These are phyloP conservation scores for Rhodophaea formosa DNA, from an alignment of 2,888 invertebrate species.

Conservation along the genomic window DNA sequence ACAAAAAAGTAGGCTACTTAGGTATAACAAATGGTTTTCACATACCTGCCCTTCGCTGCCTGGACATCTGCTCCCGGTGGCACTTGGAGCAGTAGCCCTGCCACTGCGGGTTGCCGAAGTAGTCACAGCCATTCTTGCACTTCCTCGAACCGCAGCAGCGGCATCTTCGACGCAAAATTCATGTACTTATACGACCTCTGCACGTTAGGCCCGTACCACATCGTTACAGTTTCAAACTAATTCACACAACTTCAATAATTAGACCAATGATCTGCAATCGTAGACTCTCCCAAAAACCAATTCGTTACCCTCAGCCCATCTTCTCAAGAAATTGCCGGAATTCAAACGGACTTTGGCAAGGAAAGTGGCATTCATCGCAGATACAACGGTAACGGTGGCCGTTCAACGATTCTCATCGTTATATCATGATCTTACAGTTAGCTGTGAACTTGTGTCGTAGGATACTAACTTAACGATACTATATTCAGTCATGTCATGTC, in stretches of 20 bases:
- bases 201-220: conserved; percentile 77
- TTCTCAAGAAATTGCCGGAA: conserved; percentile 40
- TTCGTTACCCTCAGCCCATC: conserved; percentile 62
- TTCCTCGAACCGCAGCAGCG: conserved; percentile 88
- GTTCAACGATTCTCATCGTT: conserved; percentile 64
- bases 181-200: conserved; percentile 83
- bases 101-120: conserved; percentile 98
- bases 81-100: conserved; percentile 99
- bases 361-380: conserved; percentile 55
- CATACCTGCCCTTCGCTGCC: conserved; percentile 73
- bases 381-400: conserved; percentile 54
- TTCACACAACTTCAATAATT: conserved; percentile 17
- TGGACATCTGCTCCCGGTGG: conserved; percentile 89
- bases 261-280: conserved; percentile 45
- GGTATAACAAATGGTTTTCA: conserved; percentile 1
- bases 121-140: conserved; percentile 97
- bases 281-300: conserved; percentile 43
- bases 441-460: no score
- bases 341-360: conserved; percentile 33
- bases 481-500: no score
- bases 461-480: no score
- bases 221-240: conserved; percentile 35
- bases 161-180: conserved; percentile 88
- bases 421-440: no score
- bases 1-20: no score